Base-by-base conservation (phyloP, 2,797 vertebrate genomes). In the Sebastes steindachneri region DNA sequence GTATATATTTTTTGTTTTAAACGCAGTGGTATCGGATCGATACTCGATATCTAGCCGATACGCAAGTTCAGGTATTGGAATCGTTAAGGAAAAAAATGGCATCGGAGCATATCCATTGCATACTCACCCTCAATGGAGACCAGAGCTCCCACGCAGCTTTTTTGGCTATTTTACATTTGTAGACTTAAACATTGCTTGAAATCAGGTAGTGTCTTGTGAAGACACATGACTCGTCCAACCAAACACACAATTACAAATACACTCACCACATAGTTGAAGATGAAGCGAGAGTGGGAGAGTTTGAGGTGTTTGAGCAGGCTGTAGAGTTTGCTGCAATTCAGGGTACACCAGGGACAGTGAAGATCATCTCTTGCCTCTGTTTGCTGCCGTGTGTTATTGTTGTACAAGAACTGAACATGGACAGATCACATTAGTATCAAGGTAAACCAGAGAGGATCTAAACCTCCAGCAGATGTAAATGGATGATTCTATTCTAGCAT, bases 241-340 rank as follows among this genome's bases (percentile, higher is more conserved):
- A 1, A 2, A 54, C 15, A n/a, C n/a, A n/a, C n/a, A n/a, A n/a
- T n/a, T n/a, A n/a, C n/a, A n/a, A n/a, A n/a, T n/a, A n/a, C n/a
- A 23, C 9, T 3, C 2, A 99, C 99, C 95, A 99, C 97, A 54
- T 99, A 99, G 95, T 97, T 99, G 93, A 99, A 99, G 93, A 99
- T 98, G 95, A 99, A 99, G 85, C 99, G 97, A 88, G 98, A 99
- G 90, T 99, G 99, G 88, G 98, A 99, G 69, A 99, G 97, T 84
- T 99, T 99, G 77, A 99, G 97, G 95, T 99, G 99, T 86, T 99
- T 99, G 54, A 99, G 98, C 87, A 99, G 96, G 91, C 99, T 99
- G 92, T 99, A 99, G 53, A 99, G 97, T 83, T 98, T 98, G 82
- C 97, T 96, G 89, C 99, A 99, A 94, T 99, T 99, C 77, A 99